These are phyloP conservation scores for Danio albolineatus DNA, from an alignment of 2,797 vertebrate species.

Conservation along the genomic window DNA sequence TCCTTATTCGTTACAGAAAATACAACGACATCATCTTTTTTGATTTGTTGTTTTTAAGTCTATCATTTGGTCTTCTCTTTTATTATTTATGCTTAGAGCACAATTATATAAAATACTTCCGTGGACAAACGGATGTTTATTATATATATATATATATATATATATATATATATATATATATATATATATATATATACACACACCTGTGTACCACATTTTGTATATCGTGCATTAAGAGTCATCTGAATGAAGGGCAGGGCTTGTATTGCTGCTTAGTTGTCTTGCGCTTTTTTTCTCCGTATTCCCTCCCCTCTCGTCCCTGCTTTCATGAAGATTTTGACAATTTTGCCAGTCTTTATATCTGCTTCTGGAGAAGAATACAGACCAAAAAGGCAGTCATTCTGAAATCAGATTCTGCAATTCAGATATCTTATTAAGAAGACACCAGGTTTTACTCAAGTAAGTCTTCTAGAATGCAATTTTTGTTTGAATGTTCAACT, in stretches of 20 bases:
- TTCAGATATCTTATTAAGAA: constrained; percentile 5
- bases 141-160: too few relatives aligned
- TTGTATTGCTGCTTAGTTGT: not conserved
- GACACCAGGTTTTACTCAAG: not conserved
- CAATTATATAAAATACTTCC: too few relatives aligned
- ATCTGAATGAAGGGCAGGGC: not conserved
- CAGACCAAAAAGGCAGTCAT: not conserved
- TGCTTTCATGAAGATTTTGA: not conserved
- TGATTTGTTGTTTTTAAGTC: too few relatives aligned
- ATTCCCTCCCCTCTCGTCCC: constrained; percentile 2
- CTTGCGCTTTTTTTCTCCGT: not conserved
- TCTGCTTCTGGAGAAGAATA: not conserved
- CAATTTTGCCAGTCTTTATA: not conserved
- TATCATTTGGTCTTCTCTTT: too few relatives aligned
- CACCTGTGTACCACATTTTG: too few relatives aligned
- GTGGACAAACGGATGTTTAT: too few relatives aligned
- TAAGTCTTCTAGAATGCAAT: constrained; percentile 21
- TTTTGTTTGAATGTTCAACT: not conserved
- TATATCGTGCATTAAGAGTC: too few relatives aligned
- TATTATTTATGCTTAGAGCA: too few relatives aligned
- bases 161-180: too few relatives aligned
- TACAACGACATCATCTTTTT: too few relatives aligned
- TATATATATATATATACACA: too few relatives aligned
- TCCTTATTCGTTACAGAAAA: too few relatives aligned
- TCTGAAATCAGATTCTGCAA: not conserved